These are phyloP conservation scores for Natator depressus DNA, from an alignment of 2,113 vertebrate species.

Conservation along the genomic window DNA sequence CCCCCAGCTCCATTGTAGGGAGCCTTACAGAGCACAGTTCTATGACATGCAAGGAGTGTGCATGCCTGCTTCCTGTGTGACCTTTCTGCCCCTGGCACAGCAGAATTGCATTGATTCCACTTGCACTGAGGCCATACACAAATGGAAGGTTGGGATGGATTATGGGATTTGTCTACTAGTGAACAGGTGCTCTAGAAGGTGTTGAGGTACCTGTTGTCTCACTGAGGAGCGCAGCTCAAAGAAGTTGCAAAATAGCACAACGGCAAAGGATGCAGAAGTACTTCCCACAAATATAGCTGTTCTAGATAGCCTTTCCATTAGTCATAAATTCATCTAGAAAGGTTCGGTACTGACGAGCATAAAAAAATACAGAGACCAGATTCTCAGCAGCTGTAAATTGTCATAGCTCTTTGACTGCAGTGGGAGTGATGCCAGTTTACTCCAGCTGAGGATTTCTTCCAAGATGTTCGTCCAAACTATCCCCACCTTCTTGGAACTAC, in stretches of 20 bases:
- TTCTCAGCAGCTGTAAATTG: background rate
- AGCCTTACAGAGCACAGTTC: background rate
- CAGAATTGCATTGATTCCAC: background rate
- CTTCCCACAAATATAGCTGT: accelerated
- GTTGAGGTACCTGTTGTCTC: background rate
- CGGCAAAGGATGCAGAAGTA: background rate
- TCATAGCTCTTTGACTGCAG: background rate
- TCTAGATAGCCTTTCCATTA: background rate
- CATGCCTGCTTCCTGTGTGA: background rate
- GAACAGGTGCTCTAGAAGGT: background rate
- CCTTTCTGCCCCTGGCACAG: background rate
- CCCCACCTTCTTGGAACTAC: background rate
- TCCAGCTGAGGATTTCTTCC: background rate
- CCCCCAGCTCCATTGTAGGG: accelerated
- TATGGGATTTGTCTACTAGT: background rate
- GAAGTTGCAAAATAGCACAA: background rate
- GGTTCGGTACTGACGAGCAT: background rate
- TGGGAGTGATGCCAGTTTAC: background rate
- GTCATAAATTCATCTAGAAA: background rate
- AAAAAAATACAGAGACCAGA: background rate
- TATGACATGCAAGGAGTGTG: background rate
- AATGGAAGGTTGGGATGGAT: background rate
- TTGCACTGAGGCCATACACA: background rate
- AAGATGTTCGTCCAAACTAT: background rate
- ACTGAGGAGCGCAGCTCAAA: background rate